Conservation (phyloP, 2,113 vertebrate species). For the Nymphicus hollandicus region DNA sequence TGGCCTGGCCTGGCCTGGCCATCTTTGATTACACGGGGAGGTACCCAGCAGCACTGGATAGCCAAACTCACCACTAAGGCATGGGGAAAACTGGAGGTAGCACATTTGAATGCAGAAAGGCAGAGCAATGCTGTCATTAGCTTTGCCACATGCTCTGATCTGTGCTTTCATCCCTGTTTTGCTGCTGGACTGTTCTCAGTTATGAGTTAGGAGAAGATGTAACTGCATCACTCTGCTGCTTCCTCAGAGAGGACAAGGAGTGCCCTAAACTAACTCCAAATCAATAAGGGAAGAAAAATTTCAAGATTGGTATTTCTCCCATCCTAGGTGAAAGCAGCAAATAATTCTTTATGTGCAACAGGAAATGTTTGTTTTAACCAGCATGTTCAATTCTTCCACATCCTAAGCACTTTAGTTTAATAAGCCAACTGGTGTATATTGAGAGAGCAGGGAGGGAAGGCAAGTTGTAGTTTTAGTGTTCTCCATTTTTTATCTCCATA, state of each 20-base stretch:
- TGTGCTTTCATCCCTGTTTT: neutral
- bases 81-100: neutral
- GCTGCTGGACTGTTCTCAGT: neutral
- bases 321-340: neutral
- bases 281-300: neutral
- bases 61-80: neutral
- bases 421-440: neutral
- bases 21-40: neutral
- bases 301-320: neutral
- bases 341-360: neutral
- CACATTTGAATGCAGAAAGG: neutral
- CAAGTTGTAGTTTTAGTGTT: neutral
- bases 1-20: neutral
- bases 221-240: neutral
- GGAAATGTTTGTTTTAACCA: slow-evolving; percentile 33
- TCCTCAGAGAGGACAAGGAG: neutral
- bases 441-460: neutral
- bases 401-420: slow-evolving; percentile 32
- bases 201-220: neutral
- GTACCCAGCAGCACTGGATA: neutral
- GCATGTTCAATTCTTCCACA: neutral
- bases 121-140: neutral
- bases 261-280: neutral
- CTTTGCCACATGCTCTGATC: neutral
- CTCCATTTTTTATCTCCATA: neutral